Percentiles rank a stretch among this genome's conserved stretches.
Evolutionary conservation across 1,140 invertebrate genomes (phyloP).

Genomic region (Tenebrio molitor): DNA sequence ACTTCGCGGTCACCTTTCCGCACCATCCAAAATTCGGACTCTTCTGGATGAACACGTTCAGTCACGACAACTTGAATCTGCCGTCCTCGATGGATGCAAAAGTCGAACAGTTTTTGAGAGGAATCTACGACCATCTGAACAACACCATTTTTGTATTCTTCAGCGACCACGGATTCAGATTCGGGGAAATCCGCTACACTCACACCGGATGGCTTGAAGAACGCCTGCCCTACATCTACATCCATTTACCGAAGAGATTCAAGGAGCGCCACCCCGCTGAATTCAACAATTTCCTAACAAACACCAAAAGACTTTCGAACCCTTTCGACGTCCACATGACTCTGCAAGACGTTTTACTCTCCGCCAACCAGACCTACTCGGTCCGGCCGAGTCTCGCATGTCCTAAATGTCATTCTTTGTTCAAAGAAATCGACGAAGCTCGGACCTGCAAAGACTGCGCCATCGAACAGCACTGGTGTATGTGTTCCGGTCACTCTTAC

Average conservation of each 20-base stretch:
- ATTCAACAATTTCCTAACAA: conserved; percentile 73
- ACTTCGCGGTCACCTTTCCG: conserved; percentile 74
- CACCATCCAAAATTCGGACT: conserved; percentile 75
- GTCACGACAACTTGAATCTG: conserved; percentile 76
- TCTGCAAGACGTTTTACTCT: conserved; percentile 65
- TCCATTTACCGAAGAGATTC: conserved; percentile 80
- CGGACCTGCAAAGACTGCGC: conserved; percentile 81
- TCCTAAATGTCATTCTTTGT: conserved; percentile 77
- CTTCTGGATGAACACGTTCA: conserved; percentile 79
- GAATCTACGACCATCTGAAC: conserved; percentile 65
- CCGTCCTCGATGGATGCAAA: conserved; percentile 72
- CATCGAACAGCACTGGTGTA: conserved; percentile 84
- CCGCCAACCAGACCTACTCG: conserved; percentile 66
- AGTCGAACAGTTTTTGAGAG: conserved; percentile 68
- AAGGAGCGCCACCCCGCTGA: conserved; percentile 71
- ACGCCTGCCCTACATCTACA: conserved; percentile 82
- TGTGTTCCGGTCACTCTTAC: conserved; percentile 72
- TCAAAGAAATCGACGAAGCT: conserved; percentile 73
- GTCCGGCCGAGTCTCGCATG: conserved; percentile 69
- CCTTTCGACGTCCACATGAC: conserved; percentile 84
- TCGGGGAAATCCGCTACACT: conserved; percentile 78
- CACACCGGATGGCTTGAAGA: conserved; percentile 87
- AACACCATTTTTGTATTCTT: conserved; percentile 78
- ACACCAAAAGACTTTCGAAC: conserved; percentile 76
- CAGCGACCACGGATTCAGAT: conserved; percentile 90